Base-by-base conservation (phyloP, 2,113 vertebrate species). In the Laticauda colubrina region DNA sequence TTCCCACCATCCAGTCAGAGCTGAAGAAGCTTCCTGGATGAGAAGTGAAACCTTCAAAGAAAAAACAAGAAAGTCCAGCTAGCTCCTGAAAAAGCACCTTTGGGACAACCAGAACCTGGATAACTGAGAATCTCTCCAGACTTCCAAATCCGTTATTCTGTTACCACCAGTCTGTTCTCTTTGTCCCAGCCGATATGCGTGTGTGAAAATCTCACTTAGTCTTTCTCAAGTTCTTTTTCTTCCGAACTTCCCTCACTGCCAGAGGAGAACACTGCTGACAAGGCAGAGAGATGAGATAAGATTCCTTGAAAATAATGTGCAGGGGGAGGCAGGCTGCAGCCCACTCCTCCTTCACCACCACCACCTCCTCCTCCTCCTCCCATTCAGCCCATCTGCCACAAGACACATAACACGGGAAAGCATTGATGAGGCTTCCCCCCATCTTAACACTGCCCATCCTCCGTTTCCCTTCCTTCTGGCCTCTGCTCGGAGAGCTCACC, bases 281-380 rank as follows among this genome's bases (percentile, higher is more conserved):
- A 95, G 92, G 64, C 92, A 96, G 15, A 90, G 90, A 85, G 64
- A 57, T 43, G 88, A 96, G 96, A 96, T 96, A 96, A 96, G 96
- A 90, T 54, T 29, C 90, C 93, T 94, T 93, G 29, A 91, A 14
- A 89, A 92, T 92, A 87, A 7, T 26, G 89, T 94, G 59, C 59
- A 93, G 92, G 94, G 92, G 93, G 93, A 69, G 92, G 6, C 91
- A 92, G 54, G 75, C 88, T 95, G 96, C 96, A 96, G 92, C 94
- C 94, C 94, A 95, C 96, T 92, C 91, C 92, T 85, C 24, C 59
- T 29, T 24, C 1, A 10, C 57, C 24, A 3, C 57, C 57, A 26
- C 24, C 57, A 11, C 57, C 57, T 24, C 57, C 56, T 56, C 88
- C 93, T 90, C 88, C 91, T 69, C 94, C 89, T 85, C 64, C 92